Evolutionary conservation across 2,888 invertebrate species (phyloP).

Genomic region (Tupiocoris notatus): DNA sequence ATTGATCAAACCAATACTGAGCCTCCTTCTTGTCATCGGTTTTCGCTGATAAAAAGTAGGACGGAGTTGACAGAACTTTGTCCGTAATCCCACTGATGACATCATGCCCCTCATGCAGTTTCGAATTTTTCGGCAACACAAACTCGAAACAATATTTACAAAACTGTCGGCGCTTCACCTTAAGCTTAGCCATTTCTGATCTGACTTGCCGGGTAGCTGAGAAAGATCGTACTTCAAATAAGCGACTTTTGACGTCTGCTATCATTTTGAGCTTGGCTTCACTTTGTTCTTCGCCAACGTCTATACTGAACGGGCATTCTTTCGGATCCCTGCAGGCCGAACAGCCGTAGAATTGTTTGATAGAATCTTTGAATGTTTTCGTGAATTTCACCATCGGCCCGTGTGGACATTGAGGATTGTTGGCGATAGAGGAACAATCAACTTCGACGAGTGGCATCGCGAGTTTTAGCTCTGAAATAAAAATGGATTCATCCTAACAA

Average conservation of each 20-base stretch:
- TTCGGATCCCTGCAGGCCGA: constrained; percentile 79
- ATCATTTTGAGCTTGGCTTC: constrained; percentile 56
- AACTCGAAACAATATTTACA: constrained; percentile 66
- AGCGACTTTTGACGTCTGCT: constrained; percentile 56
- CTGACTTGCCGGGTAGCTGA: constrained; percentile 58
- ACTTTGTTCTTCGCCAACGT: constrained; percentile 57
- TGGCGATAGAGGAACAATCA: constrained; percentile 57
- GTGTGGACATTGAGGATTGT: constrained; percentile 71
- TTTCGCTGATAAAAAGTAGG: constrained; percentile 62
- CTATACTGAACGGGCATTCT: constrained; percentile 70
- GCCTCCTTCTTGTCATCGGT: constrained; percentile 79
- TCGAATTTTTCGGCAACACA: constrained; percentile 53
- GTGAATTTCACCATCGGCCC: constrained; percentile 72
- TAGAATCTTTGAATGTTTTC: constrained; percentile 54
- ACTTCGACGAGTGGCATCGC: constrained; percentile 58
- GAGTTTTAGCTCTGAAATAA: too few species aligned
- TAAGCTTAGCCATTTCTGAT: constrained; percentile 57
- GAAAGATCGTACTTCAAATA: constrained; percentile 59
- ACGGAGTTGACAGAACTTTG: constrained; percentile 62
- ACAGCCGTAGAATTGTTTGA: constrained; percentile 72
- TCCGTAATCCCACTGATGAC: constrained; percentile 59
- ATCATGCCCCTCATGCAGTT: constrained; percentile 60
- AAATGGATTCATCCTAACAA: too few species aligned
- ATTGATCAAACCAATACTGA: constrained; percentile 79
- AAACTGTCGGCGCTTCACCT: constrained; percentile 59